Percentiles rank a stretch among this genome's conserved stretches.
Evolutionary conservation across 2,888 invertebrate species (phyloP).

Genomic region (Peribatodes rhomboidaria): DNA sequence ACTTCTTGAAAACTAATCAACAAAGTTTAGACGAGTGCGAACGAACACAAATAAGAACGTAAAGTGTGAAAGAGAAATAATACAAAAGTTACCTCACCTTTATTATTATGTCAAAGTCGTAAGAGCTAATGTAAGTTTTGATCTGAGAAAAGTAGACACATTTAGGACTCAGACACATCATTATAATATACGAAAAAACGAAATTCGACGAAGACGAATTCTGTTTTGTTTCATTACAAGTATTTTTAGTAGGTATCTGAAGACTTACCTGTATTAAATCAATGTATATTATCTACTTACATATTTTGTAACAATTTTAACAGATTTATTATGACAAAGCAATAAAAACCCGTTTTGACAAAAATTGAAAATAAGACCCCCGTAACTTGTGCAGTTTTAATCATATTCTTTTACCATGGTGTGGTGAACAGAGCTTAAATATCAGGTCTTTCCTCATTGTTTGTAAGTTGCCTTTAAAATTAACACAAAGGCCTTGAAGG

Average conservation of each 20-base stretch:
- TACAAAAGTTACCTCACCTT: conserved; percentile 44
- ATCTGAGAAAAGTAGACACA: conserved; percentile 5
- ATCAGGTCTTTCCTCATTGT: background rate
- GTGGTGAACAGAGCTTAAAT: background rate
- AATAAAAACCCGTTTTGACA: too few species aligned
- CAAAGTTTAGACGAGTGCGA: conserved; percentile 46
- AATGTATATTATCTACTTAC: too few species aligned
- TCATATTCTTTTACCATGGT: background rate
- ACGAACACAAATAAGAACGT: conserved; percentile 48
- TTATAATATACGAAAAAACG: too few species aligned
- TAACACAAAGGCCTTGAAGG: conserved; percentile 1
- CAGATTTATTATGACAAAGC: too few species aligned
- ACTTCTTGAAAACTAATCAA: conserved; percentile 52
- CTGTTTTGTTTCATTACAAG: too few species aligned
- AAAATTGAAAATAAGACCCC: background rate
- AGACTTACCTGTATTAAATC: too few species aligned
- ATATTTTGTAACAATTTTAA: too few species aligned
- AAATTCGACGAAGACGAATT: too few species aligned
- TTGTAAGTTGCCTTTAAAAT: conserved; percentile 1
- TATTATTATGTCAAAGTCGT: conserved; percentile 41
- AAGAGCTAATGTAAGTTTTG: conserved; percentile 35
- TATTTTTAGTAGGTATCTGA: too few species aligned
- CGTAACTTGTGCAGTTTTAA: background rate
- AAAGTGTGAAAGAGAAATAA: conserved; percentile 45
- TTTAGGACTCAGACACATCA: background rate